Conservation (phyloP, 2,888 invertebrate genomes). For the Colletes collaris region DNA sequence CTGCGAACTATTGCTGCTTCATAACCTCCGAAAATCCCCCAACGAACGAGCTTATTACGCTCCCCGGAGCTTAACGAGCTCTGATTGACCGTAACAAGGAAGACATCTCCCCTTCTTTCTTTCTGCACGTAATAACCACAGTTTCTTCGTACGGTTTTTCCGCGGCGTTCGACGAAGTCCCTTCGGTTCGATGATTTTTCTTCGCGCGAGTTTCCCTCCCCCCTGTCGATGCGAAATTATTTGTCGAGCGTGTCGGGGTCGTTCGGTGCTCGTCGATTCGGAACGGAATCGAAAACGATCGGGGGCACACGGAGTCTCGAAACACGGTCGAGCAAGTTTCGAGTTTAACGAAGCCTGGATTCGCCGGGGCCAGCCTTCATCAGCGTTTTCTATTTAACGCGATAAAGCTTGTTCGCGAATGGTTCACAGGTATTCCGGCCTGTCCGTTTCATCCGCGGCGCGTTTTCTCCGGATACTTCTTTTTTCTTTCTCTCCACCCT, state of each 20-base stretch:
- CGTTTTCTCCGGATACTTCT: conserved; percentile 13
- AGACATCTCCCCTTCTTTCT: conserved; percentile 13
- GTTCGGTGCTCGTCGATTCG: background rate
- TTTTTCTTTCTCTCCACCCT: background rate
- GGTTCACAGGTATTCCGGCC: conserved; percentile 40
- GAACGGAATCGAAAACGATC: background rate
- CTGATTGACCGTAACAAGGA: conserved; percentile 45
- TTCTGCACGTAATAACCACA: conserved; percentile 13
- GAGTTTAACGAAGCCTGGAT: conserved; percentile 35
- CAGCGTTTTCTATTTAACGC: conserved; percentile 18
- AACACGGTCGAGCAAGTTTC: conserved; percentile 23
- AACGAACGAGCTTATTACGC: conserved; percentile 53
- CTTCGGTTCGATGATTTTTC: background rate
- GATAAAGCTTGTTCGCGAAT: conserved; percentile 35
- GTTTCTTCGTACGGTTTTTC: background rate
- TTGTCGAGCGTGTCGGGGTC: background rate
- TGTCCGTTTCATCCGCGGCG: conserved; percentile 34
- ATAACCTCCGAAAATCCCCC: conserved; percentile 33
- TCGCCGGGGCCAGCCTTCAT: background rate
- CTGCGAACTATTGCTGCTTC: conserved; percentile 45
- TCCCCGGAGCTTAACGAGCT: conserved; percentile 48
- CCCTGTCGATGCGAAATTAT: background rate
- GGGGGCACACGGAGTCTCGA: background rate
- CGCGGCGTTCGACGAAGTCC: background rate
- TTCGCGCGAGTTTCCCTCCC: background rate